phyloP scores from a whole-genome alignment of 2,888 invertebrate species.

The Laothoe populi region DNA sequence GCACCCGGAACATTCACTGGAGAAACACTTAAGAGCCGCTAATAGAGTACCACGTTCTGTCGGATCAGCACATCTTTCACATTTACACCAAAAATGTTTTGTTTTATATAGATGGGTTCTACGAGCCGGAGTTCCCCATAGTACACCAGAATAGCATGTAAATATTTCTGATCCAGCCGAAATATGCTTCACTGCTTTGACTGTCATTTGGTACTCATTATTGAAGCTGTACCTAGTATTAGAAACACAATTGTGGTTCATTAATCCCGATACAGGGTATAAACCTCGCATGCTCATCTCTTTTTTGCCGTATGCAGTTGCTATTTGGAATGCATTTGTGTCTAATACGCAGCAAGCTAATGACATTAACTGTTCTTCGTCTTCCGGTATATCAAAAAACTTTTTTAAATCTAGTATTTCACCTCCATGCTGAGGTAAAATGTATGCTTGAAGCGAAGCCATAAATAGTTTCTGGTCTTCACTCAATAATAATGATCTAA shows the following conservation, averaged over 20 bases:
- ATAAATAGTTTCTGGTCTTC: constrained; percentile 81
- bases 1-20: constrained; percentile 78
- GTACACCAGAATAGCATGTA: constrained; percentile 86
- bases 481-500: constrained; percentile 68
- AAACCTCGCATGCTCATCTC: constrained; percentile 85
- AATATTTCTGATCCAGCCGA: constrained; percentile 86
- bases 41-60: constrained; percentile 86
- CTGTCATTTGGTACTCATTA: constrained; percentile 82
- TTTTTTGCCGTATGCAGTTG: constrained; percentile 70
- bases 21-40: constrained; percentile 85
- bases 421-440: constrained; percentile 79
- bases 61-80: constrained; percentile 87
- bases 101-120: constrained; percentile 86
- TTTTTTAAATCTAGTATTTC: constrained; percentile 85
- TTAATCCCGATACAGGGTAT: constrained; percentile 87
- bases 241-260: constrained; percentile 89
- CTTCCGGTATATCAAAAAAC: constrained; percentile 75
- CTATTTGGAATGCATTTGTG: constrained; percentile 88
- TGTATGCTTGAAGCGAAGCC: constrained; percentile 79
- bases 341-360: constrained; percentile 86
- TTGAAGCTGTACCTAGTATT: constrained; percentile 88
- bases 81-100: constrained; percentile 88
- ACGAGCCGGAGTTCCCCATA: constrained; percentile 88
- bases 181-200: constrained; percentile 86
- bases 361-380: constrained; percentile 85